phyloP scores from a whole-genome alignment of 2,113 vertebrate genomes.

The Asarcornis scutulata region DNA sequence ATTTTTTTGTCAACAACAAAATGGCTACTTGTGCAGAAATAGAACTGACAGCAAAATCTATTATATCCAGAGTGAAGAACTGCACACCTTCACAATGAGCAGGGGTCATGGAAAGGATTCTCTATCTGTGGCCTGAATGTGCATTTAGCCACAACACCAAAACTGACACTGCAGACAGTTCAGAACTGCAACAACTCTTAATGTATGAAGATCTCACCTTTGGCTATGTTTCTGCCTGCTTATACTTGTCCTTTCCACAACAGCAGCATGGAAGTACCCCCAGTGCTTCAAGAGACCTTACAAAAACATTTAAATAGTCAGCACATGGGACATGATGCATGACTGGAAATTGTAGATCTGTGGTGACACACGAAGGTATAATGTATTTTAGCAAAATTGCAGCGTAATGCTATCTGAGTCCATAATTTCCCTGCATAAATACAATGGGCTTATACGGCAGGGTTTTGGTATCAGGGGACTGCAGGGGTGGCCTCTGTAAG shows the following conservation, averaged over 20 bases:
- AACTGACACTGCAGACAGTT: rapidly evolving
- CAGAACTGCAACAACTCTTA: not conserved
- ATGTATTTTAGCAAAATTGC: not conserved
- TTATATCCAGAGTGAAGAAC: not conserved
- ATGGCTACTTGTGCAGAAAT: not conserved
- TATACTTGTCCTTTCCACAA: not conserved
- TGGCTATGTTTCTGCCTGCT: not conserved
- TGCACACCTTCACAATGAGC: not conserved
- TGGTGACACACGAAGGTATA: not conserved
- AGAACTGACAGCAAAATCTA: rapidly evolving
- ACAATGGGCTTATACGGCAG: too few relatives aligned
- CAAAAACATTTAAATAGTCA: not conserved
- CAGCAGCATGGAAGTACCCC: not conserved
- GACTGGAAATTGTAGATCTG: not conserved
- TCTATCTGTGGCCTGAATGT: not conserved
- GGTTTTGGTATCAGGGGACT: too few relatives aligned
- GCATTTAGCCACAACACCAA: not conserved
- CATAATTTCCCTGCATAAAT: not conserved
- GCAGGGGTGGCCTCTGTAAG: too few relatives aligned
- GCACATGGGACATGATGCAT: too few relatives aligned
- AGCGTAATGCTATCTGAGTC: not conserved
- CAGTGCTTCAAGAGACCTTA: not conserved
- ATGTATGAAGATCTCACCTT: not conserved
- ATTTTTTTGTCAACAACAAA: rapidly evolving
- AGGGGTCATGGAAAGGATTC: rapidly evolving